Evolutionary conservation across 2,888 invertebrate genomes (phyloP).

Genomic region (Dromius quadrimaculatus): DNA sequence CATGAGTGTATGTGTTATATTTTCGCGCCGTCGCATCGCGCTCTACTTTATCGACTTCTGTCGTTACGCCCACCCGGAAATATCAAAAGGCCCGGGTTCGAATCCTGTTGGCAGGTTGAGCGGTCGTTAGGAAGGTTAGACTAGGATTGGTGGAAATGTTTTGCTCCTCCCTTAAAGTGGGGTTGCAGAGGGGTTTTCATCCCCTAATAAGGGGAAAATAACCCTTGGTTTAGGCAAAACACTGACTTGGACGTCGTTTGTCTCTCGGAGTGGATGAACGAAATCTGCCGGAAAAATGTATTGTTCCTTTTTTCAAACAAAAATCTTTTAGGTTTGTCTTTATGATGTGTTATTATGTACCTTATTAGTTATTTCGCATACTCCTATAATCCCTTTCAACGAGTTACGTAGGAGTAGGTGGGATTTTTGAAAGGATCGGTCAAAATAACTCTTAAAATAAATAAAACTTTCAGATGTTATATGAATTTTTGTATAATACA

Average conservation of each 20-base stretch:
- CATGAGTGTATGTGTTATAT: conserved; percentile 2
- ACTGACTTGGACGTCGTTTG: not conserved
- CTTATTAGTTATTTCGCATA: too few relatives aligned
- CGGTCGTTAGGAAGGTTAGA: conserved; percentile 6
- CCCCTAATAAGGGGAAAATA: conserved; percentile 8
- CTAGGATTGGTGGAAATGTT: conserved; percentile 8
- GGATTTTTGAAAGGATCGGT: too few relatives aligned
- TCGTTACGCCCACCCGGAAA: conserved; percentile 22
- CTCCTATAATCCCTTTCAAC: too few relatives aligned
- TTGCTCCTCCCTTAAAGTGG: conserved; percentile 46
- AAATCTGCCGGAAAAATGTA: conserved; percentile 4
- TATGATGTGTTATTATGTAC: too few relatives aligned
- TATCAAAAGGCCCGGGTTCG: conserved; percentile 15
- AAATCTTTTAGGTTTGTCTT: too few relatives aligned
- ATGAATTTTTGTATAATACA: too few relatives aligned
- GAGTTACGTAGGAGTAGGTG: too few relatives aligned
- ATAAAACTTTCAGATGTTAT: too few relatives aligned
- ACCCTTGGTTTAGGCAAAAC: not conserved
- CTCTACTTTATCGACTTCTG: conserved; percentile 59
- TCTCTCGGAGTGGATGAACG: not conserved
- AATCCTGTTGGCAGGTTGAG: not conserved
- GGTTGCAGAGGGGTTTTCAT: not conserved
- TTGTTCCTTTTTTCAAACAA: conserved; percentile 10
- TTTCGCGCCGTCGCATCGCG: conserved; percentile 59
- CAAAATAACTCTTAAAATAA: too few relatives aligned